Percentiles rank a stretch among this genome's conserved stretches.
Evolutionary conservation across 1,140 invertebrate genomes (phyloP).

Genomic region (Anadara kagoshimensis): DNA sequence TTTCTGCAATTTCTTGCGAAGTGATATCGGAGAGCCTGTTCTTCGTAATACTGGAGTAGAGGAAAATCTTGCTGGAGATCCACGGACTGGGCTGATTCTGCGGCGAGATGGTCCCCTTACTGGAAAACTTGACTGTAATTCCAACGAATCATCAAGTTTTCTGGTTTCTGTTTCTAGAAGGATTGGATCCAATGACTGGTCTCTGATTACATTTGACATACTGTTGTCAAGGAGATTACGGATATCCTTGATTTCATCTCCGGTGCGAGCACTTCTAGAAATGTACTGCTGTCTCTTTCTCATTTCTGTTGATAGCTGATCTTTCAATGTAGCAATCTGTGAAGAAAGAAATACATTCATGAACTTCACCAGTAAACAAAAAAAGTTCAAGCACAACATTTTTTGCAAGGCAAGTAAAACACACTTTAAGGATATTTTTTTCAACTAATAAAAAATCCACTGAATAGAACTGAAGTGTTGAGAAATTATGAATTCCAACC

Average conservation of each 20-base stretch:
- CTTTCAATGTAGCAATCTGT: conserved; percentile 77
- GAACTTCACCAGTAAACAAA: no score
- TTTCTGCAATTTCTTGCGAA: conserved; percentile 49
- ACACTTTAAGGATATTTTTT: no score
- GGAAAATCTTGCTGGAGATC: conserved; percentile 3
- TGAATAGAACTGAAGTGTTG: no score
- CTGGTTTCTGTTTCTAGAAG: conserved; percentile 87
- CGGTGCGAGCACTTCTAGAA: conserved; percentile 85
- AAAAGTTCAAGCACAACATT: no score
- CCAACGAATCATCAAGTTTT: conserved; percentile 80
- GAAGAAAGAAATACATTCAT: conserved; percentile 11
- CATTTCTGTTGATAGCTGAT: conserved; percentile 90
- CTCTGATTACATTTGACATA: conserved; percentile 86
- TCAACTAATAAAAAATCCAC: no score
- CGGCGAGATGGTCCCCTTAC: conserved; percentile 5
- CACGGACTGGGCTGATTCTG: conserved; percentile 24
- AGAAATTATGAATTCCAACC: no score
- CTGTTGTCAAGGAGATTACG: conserved; percentile 85
- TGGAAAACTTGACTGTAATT: conserved; percentile 36
- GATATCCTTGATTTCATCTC: conserved; percentile 88
- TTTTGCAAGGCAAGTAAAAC: no score
- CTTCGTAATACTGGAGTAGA: conserved; percentile 47
- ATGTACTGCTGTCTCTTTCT: conserved; percentile 90
- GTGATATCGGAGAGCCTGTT: conserved; percentile 43
- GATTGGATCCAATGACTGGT: conserved; percentile 80